Conservation (phyloP, 2,888 invertebrate species). For the Drosophila ochracea region DNA sequence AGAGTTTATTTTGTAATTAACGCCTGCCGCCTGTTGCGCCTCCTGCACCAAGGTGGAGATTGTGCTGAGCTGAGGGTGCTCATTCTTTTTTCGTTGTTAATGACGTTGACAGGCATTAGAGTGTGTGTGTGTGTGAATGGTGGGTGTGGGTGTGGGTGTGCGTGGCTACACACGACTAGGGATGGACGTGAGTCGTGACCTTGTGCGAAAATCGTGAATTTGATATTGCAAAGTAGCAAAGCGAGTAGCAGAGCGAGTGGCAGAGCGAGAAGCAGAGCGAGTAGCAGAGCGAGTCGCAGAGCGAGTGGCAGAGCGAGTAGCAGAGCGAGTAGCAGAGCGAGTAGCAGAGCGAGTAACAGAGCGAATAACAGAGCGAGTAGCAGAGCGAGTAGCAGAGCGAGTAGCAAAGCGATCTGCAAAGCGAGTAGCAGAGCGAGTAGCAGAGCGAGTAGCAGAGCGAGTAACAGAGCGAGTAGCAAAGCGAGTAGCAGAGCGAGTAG, state of each 20-base stretch:
- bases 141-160: not conserved
- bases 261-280: no score
- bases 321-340: not conserved
- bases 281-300: not conserved
- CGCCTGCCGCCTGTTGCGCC: conserved; percentile 83
- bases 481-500: not conserved
- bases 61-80: conserved; percentile 16
- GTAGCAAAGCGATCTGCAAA: not conserved
- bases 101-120: conserved; percentile 62
- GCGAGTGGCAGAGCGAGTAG: not conserved
- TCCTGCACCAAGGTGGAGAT: conserved; percentile 57
- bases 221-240: not conserved
- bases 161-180: conserved; percentile 21
- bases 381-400: not conserved
- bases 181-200: conserved; percentile 19
- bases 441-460: not conserved
- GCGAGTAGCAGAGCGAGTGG: not conserved
- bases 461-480: no score
- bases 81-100: conserved; percentile 70
- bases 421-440: not conserved
- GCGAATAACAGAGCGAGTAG: not conserved
- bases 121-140: not conserved
- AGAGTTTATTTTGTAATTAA: conserved; percentile 85
- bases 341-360: not conserved
- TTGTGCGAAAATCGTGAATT: conserved; percentile 1